Percentiles rank a stretch among this genome's conserved stretches.
Evolutionary conservation across 2,113 vertebrate genomes (phyloP).

Genomic region (Elaphurus davidianus): DNA sequence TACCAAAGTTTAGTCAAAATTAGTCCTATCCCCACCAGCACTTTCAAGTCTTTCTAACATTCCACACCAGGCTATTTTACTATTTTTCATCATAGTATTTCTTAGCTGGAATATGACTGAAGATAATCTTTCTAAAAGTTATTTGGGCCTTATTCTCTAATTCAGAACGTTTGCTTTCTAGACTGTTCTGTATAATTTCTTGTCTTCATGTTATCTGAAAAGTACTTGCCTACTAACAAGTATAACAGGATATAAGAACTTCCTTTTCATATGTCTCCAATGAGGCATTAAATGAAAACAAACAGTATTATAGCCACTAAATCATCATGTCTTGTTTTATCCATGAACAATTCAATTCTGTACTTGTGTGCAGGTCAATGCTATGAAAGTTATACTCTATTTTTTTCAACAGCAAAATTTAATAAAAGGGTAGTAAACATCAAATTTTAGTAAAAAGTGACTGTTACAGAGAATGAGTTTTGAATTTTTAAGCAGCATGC

Average conservation of each 20-base stretch:
- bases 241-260: neutral
- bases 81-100: neutral
- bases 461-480: neutral
- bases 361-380: neutral
- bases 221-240: neutral
- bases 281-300: neutral
- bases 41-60: neutral
- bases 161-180: slow-evolving; percentile 25
- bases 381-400: neutral
- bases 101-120: neutral
- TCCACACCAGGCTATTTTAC: neutral
- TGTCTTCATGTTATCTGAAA: slow-evolving; percentile 1
- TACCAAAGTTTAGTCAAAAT: neutral
- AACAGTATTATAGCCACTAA: neutral
- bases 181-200: neutral
- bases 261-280: neutral
- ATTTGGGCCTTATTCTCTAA: neutral
- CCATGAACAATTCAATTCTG: neutral
- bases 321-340: neutral
- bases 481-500: neutral
- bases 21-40: neutral
- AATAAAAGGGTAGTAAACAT: slow-evolving; percentile 12
- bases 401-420: slow-evolving; percentile 31
- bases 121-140: slow-evolving; percentile 2
- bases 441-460: neutral